A percentile compares a stretch with the other conserved stretches of the same genome.
Conservation (phyloP, 2,113 vertebrate genomes). For the Pelvicachromis taeniatus region DNA sequence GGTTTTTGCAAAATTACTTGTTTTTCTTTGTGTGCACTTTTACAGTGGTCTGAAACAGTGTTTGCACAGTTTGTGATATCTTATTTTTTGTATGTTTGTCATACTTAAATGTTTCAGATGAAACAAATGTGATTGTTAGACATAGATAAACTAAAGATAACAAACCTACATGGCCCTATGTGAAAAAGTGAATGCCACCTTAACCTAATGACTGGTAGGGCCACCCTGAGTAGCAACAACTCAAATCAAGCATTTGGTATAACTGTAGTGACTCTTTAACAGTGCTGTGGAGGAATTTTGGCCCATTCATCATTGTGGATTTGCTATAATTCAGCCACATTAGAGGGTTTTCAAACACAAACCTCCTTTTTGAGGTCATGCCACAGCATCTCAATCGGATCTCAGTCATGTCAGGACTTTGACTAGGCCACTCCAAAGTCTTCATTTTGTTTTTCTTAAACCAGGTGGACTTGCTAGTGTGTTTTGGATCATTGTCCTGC, state of each 20-base stretch:
- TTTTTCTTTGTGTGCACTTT: constrained; percentile 1
- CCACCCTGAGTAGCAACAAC: background rate
- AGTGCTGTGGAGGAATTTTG: background rate
- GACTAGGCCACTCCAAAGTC: background rate
- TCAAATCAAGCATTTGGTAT: background rate
- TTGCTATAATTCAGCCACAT: background rate
- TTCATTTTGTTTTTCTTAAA: background rate
- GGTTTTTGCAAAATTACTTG: constrained; percentile 14
- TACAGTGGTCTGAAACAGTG: background rate
- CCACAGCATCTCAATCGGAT: too few species aligned
- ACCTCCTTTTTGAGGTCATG: background rate
- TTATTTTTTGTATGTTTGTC: background rate
- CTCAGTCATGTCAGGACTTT: background rate
- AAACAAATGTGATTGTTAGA: background rate
- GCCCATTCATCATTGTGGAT: background rate
- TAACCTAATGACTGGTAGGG: background rate
- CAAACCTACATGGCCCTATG: background rate
- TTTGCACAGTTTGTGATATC: background rate
- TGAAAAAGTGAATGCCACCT: background rate
- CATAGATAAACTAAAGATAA: background rate
- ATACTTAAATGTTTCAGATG: background rate
- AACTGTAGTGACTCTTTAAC: background rate
- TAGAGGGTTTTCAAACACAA: background rate
- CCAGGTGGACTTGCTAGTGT: background rate
- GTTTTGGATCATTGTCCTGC: background rate